A percentile compares a stretch with the other conserved stretches of the same genome.
Conservation (phyloP, 2,888 invertebrate genomes). For the Teleiodes luculella region DNA sequence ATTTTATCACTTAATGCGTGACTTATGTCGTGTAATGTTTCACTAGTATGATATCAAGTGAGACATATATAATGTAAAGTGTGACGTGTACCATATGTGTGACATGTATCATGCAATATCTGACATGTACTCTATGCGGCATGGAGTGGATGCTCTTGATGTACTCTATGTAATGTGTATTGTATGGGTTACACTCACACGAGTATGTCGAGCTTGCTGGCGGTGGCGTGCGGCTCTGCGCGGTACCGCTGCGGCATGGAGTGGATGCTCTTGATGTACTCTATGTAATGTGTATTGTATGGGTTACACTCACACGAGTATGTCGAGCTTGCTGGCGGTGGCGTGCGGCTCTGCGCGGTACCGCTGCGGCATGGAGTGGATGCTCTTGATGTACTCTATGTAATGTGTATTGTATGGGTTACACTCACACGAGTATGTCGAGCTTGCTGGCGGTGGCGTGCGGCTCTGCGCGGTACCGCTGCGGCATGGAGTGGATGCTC, state of each 20-base stretch:
- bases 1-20: no score
- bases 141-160: no score
- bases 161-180: no score
- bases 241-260: no score
- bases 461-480: conserved; percentile 66
- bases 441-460: conserved; percentile 73
- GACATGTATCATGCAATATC: neutral
- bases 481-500: no score
- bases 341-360: conserved; percentile 71
- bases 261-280: no score
- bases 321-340: conserved; percentile 72
- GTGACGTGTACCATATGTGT: neutral
- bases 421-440: conserved; percentile 68
- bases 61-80: neutral
- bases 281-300: no score
- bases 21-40: neutral
- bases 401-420: no score
- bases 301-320: conserved; percentile 66
- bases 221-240: conserved; percentile 71
- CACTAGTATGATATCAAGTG: neutral
- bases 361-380: no score
- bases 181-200: no score
- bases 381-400: no score
- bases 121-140: no score
- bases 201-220: conserved; percentile 72